Conservation (phyloP, 2,113 vertebrate species). For the Apteryx owenii region DNA sequence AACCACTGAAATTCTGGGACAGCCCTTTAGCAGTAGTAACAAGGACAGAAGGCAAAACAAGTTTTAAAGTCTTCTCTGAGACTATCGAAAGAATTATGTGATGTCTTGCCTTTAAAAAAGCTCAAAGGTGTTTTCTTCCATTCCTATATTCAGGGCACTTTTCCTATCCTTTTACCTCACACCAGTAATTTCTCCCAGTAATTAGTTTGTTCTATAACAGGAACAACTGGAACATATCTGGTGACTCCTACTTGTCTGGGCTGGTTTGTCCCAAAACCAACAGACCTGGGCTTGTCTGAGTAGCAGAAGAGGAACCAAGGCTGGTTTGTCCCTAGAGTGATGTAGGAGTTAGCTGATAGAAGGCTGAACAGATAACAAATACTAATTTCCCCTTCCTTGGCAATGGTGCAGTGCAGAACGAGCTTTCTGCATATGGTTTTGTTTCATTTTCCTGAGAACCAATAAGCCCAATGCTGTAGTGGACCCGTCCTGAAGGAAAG, state of each 20-base stretch:
- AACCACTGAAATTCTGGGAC: neutral
- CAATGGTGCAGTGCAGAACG: neutral
- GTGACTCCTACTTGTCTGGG: neutral
- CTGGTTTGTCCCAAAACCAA: neutral
- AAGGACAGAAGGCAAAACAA: neutral
- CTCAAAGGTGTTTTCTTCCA: neutral
- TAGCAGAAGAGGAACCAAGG: neutral
- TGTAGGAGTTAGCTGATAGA: neutral
- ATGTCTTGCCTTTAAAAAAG: neutral
- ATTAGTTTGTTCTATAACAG: neutral
- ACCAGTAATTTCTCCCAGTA: neutral
- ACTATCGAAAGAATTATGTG: neutral
- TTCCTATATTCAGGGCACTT: neutral
- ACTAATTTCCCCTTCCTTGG: neutral
- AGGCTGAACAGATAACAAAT: neutral
- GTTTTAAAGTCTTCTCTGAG: neutral
- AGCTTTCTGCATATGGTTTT: neutral
- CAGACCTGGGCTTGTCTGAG: neutral
- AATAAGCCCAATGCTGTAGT: neutral
- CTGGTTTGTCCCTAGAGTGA: neutral
- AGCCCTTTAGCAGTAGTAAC: neutral
- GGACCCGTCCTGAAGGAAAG: neutral
- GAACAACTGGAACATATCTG: neutral
- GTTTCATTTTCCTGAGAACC: neutral
- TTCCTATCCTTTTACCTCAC: rapidly evolving